A percentile compares a stretch with the other conserved stretches of the same genome.
Conservation (phyloP, 2,888 invertebrate genomes). For the Geophilus truncorum region DNA sequence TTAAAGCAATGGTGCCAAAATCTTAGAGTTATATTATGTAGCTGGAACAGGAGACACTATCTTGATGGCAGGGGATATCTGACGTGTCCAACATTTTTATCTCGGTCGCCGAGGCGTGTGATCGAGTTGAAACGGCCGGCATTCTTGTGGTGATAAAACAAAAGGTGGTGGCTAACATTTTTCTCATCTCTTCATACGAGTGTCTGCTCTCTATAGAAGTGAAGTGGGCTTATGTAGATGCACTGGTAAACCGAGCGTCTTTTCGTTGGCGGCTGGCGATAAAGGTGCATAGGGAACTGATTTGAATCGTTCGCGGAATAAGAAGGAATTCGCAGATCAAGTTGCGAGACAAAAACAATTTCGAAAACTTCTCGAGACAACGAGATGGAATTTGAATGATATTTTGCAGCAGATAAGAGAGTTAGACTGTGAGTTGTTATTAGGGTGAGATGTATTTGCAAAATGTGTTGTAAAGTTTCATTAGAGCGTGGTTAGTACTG, state of each 20-base stretch:
- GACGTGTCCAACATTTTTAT: constrained; percentile 32
- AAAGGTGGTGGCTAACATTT: background rate
- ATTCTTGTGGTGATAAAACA: constrained; percentile 1
- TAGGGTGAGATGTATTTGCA: too few relatives aligned
- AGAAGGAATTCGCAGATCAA: background rate
- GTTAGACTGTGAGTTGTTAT: too few relatives aligned
- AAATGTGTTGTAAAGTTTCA: too few relatives aligned
- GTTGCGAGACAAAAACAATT: too few relatives aligned
- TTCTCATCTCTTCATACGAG: background rate
- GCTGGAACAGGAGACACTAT: constrained; percentile 28
- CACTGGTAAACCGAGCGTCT: background rate
- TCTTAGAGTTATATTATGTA: constrained; percentile 8
- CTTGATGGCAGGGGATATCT: constrained; percentile 22
- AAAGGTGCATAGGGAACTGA: background rate
- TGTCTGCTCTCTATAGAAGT: background rate
- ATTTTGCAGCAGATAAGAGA: too few relatives aligned
- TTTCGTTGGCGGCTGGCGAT: background rate
- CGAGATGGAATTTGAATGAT: too few relatives aligned
- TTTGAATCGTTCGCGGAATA: background rate
- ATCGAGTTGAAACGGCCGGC: constrained; percentile 20
- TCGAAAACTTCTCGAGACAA: too few relatives aligned
- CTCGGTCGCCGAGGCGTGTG: constrained; percentile 4
- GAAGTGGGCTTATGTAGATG: background rate
- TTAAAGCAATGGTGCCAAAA: constrained; percentile 25
- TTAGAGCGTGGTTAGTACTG: background rate